Percentiles rank a stretch among this genome's conserved stretches.
Evolutionary conservation across 2,888 invertebrate species (phyloP).

Genomic region (Epinotia nisella): DNA sequence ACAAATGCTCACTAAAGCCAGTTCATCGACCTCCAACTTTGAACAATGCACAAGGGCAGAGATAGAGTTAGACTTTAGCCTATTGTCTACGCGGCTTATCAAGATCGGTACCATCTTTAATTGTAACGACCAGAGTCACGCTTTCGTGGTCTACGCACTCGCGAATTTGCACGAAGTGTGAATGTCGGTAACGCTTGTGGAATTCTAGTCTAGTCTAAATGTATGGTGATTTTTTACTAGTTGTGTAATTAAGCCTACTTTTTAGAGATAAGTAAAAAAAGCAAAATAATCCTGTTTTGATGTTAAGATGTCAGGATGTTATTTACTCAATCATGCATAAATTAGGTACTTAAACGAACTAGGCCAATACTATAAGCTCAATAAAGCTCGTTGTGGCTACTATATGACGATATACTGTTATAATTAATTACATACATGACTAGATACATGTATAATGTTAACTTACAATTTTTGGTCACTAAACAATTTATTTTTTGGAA

Average conservation of each 20-base stretch:
- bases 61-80: conserved; percentile 50
- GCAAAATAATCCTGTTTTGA: too few relatives aligned
- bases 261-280: background rate
- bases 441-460: too few relatives aligned
- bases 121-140: conserved; percentile 63
- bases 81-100: conserved; percentile 62
- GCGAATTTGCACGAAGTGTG: conserved; percentile 21
- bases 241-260: background rate
- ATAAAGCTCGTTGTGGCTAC: too few relatives aligned
- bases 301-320: too few relatives aligned
- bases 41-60: conserved; percentile 56
- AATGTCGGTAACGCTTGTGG: background rate
- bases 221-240: background rate
- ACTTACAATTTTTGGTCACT: too few relatives aligned
- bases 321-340: too few relatives aligned
- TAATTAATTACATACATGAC: too few relatives aligned
- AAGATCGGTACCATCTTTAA: conserved; percentile 60
- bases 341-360: too few relatives aligned
- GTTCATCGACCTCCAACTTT: conserved; percentile 20
- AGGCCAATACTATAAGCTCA: too few relatives aligned
- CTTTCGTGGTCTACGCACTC: conserved; percentile 57
- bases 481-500: too few relatives aligned
- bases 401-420: too few relatives aligned
- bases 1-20: conserved; percentile 6
- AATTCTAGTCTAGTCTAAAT: background rate